Evolutionary conservation across 2,797 vertebrate species (phyloP).

Genomic region (Pseudochaenichthys georgianus): DNA sequence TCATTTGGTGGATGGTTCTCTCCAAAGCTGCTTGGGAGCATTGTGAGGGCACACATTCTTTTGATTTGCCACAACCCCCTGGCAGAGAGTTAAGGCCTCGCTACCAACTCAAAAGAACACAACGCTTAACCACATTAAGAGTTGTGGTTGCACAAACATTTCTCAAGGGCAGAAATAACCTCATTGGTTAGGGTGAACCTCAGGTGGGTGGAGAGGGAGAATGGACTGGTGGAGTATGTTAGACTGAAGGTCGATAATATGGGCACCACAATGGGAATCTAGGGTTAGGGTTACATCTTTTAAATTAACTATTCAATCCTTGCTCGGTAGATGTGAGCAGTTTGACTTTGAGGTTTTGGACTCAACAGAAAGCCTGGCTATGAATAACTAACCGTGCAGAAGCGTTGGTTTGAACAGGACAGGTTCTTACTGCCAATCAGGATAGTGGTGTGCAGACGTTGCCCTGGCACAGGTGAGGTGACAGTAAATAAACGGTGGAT

Average conservation of each 20-base stretch:
- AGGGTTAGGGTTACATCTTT: neutral
- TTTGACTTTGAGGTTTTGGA: too few species aligned
- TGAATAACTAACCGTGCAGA: neutral
- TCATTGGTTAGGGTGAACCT: conserved; percentile 69
- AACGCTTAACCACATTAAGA: conserved; percentile 67
- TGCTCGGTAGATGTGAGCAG: neutral
- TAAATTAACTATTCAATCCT: neutral
- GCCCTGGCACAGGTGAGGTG: conserved; percentile 80
- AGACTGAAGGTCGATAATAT: conserved; percentile 20
- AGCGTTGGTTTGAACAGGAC: conserved; percentile 8
- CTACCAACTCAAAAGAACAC: conserved; percentile 63
- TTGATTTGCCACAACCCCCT: conserved; percentile 48
- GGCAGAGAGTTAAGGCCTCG: conserved; percentile 46
- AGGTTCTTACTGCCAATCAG: conserved; percentile 67
- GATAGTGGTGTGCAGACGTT: conserved; percentile 68
- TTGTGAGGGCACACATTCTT: conserved; percentile 63
- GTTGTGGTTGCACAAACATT: conserved; percentile 67
- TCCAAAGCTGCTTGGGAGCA: conserved; percentile 38
- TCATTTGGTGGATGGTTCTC: conserved; percentile 67
- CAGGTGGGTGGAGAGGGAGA: conserved; percentile 63
- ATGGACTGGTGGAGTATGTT: conserved; percentile 34
- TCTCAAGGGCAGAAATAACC: conserved; percentile 63
- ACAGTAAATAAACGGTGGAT: conserved; percentile 75
- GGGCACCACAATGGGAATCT: neutral
- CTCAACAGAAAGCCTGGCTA: conserved; percentile 4